These are phyloP conservation scores for Emesis furor DNA, from an alignment of 2,888 invertebrate genomes.

Conservation along the genomic window DNA sequence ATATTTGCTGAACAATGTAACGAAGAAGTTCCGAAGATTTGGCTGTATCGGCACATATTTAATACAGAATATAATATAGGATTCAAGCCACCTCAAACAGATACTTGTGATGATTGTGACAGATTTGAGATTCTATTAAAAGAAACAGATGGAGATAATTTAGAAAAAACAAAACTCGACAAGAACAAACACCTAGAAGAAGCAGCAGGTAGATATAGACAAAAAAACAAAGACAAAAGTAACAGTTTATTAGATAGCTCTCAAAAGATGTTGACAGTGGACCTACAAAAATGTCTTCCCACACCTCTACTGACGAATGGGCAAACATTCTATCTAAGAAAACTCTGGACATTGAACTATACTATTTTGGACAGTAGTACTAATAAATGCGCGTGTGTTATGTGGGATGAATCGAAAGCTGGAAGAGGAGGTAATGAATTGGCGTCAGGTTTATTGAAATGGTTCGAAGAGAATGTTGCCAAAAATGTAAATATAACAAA, in stretches of 20 bases:
- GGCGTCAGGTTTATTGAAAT: background rate
- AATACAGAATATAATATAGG: slow-evolving; percentile 10
- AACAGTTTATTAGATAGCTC: no score
- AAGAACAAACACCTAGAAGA: no score
- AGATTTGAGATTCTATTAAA: background rate
- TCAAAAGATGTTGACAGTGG: slow-evolving; percentile 39
- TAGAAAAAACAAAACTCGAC: no score
- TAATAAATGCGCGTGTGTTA: background rate
- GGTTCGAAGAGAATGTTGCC: slow-evolving; percentile 34
- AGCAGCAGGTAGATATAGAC: no score
- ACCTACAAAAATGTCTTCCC: slow-evolving; percentile 52
- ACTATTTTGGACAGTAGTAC: background rate
- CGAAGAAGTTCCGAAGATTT: background rate
- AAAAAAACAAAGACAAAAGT: no score
- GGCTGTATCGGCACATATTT: background rate
- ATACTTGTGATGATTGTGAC: slow-evolving; percentile 10
- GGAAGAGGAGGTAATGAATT: background rate
- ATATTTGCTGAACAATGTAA: no score
- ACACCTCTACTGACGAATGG: slow-evolving; percentile 45
- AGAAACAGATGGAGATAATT: no score
- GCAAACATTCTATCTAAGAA: slow-evolving; percentile 47
- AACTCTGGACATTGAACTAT: slow-evolving; percentile 38
- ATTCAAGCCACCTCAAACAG: slow-evolving; percentile 2
- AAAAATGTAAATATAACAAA: no score
- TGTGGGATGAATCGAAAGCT: background rate